Percentiles rank a stretch among this genome's conserved stretches.
These are phyloP conservation scores for Octopus bimaculoides DNA, from an alignment of 1,140 invertebrate genomes.

Conservation along the genomic window DNA sequence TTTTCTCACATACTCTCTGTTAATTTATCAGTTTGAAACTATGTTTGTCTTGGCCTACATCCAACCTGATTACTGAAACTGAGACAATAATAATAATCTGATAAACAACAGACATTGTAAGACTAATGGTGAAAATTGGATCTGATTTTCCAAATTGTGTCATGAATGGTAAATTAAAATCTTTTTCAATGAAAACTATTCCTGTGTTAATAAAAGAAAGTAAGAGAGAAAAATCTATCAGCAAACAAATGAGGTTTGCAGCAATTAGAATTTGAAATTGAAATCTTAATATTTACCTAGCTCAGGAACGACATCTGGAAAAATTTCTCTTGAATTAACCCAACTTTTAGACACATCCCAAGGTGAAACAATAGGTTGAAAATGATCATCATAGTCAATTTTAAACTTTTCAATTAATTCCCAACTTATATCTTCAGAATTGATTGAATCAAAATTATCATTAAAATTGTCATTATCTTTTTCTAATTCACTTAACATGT, in stretches of 20 bases:
- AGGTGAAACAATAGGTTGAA: slow-evolving; percentile 16
- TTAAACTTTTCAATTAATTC: slow-evolving; percentile 5
- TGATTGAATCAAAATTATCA: not conserved
- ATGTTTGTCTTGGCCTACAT: too few species aligned
- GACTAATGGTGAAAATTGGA: too few species aligned
- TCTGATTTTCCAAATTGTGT: too few species aligned
- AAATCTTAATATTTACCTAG: slow-evolving; percentile 24
- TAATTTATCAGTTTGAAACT: too few species aligned
- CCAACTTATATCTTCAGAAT: not conserved
- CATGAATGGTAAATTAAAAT: not conserved
- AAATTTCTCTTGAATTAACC: slow-evolving; percentile 67
- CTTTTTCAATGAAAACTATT: not conserved
- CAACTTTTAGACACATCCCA: slow-evolving; percentile 55
- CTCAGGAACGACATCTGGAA: slow-evolving; percentile 59
- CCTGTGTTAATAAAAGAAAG: not conserved
- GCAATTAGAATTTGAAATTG: too few species aligned
- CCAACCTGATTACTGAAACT: too few species aligned
- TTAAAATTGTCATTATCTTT: not conserved
- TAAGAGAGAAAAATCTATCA: not conserved
- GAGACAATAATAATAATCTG: too few species aligned
- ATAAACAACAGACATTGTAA: too few species aligned
- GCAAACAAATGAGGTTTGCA: too few species aligned
- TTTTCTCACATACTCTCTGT: too few species aligned
- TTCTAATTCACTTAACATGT: not conserved
- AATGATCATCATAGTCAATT: not conserved